Evolutionary conservation across 2,113 vertebrate species (phyloP).

Genomic region (Leuciscus idus): DNA sequence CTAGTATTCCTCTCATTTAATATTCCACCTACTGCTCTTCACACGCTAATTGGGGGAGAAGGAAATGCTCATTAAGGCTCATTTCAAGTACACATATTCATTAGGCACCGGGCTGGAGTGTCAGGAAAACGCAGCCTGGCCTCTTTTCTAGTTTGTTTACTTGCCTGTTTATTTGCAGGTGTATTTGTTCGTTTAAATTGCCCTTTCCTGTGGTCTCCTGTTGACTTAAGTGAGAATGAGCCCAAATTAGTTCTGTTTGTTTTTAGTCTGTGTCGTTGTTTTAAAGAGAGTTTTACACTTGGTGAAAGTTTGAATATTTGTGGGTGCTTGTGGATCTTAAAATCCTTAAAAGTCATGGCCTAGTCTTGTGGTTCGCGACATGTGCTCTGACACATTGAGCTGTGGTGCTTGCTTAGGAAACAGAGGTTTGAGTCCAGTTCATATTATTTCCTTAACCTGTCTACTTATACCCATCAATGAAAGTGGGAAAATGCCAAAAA

Average conservation of each 20-base stretch:
- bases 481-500: neutral
- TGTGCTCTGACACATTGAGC: neutral
- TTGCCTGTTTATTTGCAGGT: slow-evolving; percentile 54
- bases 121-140: slow-evolving; percentile 49
- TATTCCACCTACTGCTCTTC: slow-evolving; percentile 59
- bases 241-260: slow-evolving; percentile 36
- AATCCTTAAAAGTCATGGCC: neutral
- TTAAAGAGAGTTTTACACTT: slow-evolving; percentile 2
- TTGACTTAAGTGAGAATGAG: slow-evolving; percentile 4
- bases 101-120: slow-evolving; percentile 53
- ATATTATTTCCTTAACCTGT: neutral
- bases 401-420: neutral
- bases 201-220: slow-evolving; percentile 38
- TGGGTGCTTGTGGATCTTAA: neutral
- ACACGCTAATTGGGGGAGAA: slow-evolving; percentile 61
- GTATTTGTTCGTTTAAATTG: slow-evolving; percentile 54
- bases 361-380: too few species aligned
- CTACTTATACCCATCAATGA: too few species aligned
- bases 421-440: neutral
- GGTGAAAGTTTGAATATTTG: slow-evolving; percentile 15
- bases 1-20: slow-evolving; percentile 59
- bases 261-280: neutral
- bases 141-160: slow-evolving; percentile 57
- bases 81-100: slow-evolving; percentile 65
- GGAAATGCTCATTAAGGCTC: slow-evolving; percentile 60